Percentiles rank a stretch among this genome's conserved stretches.
Evolutionary conservation across 2,113 vertebrate species (phyloP).

Genomic region (Melozone crissalis): DNA sequence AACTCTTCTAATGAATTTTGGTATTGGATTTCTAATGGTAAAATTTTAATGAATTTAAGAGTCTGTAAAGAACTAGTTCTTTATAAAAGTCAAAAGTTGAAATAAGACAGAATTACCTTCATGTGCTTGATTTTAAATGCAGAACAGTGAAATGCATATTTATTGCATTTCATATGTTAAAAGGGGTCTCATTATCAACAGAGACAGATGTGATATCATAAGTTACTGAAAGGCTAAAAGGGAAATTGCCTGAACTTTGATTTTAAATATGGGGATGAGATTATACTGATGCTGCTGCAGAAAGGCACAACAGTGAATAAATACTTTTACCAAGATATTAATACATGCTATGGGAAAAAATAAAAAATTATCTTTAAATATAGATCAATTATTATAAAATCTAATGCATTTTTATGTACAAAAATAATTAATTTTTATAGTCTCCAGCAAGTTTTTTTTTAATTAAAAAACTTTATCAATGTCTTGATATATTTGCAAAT

Average conservation of each 20-base stretch:
- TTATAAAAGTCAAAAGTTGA: neutral
- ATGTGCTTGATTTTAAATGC: neutral
- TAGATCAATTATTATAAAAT: neutral
- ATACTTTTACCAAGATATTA: neutral
- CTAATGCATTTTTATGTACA: neutral
- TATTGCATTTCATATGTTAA: neutral
- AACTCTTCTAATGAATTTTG: neutral
- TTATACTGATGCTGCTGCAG: neutral
- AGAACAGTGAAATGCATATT: neutral
- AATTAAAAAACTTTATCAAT: neutral
- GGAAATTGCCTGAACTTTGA: neutral
- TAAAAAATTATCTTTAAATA: neutral
- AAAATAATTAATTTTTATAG: neutral
- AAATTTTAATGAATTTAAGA: constrained; percentile 33
- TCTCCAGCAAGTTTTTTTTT: neutral
- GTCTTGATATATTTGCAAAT: neutral
- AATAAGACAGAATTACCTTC: constrained; percentile 1
- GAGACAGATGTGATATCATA: neutral
- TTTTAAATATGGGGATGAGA: neutral
- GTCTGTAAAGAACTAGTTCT: neutral
- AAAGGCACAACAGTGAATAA: neutral
- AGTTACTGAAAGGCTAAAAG: neutral
- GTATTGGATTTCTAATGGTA: neutral
- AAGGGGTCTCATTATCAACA: neutral
- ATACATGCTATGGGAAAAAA: neutral